Evolutionary conservation across 2,113 vertebrate species (phyloP).

Genomic region (Pogonocichla stellata): DNA sequence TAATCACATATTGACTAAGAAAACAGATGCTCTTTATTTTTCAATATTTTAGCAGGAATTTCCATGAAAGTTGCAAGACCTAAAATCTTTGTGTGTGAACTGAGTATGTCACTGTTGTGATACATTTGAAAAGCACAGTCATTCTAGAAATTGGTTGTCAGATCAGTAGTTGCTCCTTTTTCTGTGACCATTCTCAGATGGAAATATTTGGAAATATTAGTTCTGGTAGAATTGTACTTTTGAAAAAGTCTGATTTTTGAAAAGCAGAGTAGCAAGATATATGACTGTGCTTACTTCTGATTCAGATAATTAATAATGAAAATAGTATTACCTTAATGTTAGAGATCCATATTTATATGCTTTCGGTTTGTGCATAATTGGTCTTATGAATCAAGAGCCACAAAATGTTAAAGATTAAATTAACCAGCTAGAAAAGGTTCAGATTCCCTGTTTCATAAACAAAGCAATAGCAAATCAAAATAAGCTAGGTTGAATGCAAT

Average conservation of each 20-base stretch:
- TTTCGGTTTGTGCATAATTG: background rate
- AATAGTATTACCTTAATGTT: background rate
- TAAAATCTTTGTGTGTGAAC: background rate
- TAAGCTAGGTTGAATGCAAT: background rate
- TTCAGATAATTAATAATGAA: background rate
- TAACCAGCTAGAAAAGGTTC: background rate
- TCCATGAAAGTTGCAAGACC: background rate
- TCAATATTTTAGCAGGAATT: background rate
- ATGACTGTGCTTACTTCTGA: background rate
- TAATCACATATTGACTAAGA: background rate
- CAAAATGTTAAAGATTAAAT: background rate
- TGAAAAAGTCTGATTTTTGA: background rate
- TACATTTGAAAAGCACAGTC: background rate
- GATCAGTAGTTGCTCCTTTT: background rate
- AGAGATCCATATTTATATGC: background rate
- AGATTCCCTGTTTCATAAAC: background rate
- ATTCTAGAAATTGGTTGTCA: background rate
- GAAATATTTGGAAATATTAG: background rate
- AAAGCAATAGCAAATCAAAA: background rate
- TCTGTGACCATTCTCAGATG: background rate
- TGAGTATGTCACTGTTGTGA: background rate
- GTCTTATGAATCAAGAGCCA: background rate
- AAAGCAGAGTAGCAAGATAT: background rate
- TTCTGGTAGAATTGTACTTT: background rate
- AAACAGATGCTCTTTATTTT: background rate